Evolutionary conservation across 2,888 invertebrate genomes (phyloP).

Genomic region (Mesoligia furuncula): DNA sequence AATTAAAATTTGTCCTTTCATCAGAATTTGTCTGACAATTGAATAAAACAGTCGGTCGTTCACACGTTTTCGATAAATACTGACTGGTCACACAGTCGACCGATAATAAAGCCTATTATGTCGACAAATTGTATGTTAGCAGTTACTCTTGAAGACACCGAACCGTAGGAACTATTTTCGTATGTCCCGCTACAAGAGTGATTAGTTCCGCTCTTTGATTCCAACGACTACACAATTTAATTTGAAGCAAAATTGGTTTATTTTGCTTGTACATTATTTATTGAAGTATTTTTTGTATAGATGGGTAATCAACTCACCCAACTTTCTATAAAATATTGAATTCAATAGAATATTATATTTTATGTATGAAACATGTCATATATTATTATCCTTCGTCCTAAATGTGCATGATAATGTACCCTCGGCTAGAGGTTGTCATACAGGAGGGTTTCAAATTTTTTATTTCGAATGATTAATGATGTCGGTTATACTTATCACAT

Average conservation of each 20-base stretch:
- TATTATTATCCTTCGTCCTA: slow-evolving; percentile 48
- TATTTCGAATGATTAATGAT: slow-evolving; percentile 87
- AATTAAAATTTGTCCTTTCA: slow-evolving; percentile 22
- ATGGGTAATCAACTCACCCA: slow-evolving; percentile 1
- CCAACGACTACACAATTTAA: slow-evolving; percentile 37
- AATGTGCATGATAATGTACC: slow-evolving; percentile 62
- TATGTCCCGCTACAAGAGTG: slow-evolving; percentile 23
- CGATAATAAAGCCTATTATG: slow-evolving; percentile 20
- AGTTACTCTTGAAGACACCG: slow-evolving; percentile 13
- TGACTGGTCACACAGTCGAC: slow-evolving; percentile 3
- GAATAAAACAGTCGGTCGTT: slow-evolving; percentile 30
- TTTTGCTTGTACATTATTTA: slow-evolving; percentile 14
- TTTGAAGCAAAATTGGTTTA: slow-evolving; percentile 27
- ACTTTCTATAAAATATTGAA: slow-evolving; percentile 24
- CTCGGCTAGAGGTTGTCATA: slow-evolving; percentile 67
- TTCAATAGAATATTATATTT: slow-evolving; percentile 42
- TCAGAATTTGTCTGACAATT: slow-evolving; percentile 8
- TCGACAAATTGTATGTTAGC: slow-evolving; percentile 25
- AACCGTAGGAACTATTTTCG: slow-evolving; percentile 16
- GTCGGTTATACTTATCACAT: slow-evolving; percentile 69
- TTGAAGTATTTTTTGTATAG: neutral
- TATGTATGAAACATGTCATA: slow-evolving; percentile 32
- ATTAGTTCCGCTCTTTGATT: slow-evolving; percentile 59
- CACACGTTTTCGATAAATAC: slow-evolving; percentile 17
- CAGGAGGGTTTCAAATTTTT: slow-evolving; percentile 72